Evolutionary conservation across 2,113 vertebrate species (phyloP), one percentile per base, ranked within the genome.

Genomic region (Brachypodius melanocephalos): DNA sequence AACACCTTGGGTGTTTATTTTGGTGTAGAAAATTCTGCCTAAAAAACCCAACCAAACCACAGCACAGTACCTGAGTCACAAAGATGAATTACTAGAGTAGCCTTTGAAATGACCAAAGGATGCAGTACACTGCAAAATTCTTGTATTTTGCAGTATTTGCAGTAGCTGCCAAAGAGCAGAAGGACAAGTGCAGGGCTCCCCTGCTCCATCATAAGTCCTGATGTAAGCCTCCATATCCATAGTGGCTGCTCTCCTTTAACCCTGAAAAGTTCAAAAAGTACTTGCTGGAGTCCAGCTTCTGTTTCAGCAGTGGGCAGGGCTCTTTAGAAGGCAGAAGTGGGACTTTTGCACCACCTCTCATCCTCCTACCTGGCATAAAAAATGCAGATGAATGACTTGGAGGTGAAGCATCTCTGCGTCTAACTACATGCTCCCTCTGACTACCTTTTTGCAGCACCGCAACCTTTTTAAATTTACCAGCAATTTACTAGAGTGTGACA

Each of bases 191-290:
- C 55, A 10, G 31, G 15, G 14, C 40, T 65, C 24, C 78, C 51
- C 42, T 49, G 38, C 69, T 46, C 46, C 0, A 0, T 5, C 6
- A 24, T 31, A 43, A 88, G 10, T 31, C 38, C 18, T 40, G 36
- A 24, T 3, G 0, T 9, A 38, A 72, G 7, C 36, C 22, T 68
- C 54, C 34, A 12, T 20, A 32, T 4, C 38, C 3, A 0, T 20
- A 43, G 28, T 14, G 21, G 8, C 22, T 57, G 58, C 79, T 61
- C 45, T 7, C 9, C 36, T 77, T 66, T 66, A 29, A 58, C 17
- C 26, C 29, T 46, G 38, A 34, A 36, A 62, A 22, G 19, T 17
- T 81, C 20, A 38, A 24, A 32, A 77, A 51, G 15, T 15, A 15
- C 8, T 72, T 65, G 24, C 28, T 69, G 43, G 42, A 76, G 59